A percentile compares a stretch with the other conserved stretches of the same genome.
These are phyloP conservation scores for Poecile atricapillus DNA, from an alignment of 2,113 vertebrate genomes.

Conservation along the genomic window DNA sequence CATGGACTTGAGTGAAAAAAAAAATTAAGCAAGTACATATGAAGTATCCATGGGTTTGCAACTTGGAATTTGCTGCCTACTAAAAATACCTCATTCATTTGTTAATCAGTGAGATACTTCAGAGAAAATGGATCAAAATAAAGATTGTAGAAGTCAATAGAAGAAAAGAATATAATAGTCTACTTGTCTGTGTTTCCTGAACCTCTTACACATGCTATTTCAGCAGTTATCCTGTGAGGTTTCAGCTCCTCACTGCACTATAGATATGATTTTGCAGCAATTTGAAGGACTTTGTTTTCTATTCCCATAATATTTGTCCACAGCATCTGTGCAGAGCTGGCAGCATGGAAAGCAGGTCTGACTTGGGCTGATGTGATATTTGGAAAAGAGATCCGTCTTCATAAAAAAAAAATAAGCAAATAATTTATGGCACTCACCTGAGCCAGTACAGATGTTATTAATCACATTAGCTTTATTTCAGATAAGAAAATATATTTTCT, in stretches of 20 bases:
- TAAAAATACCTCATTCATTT: background rate
- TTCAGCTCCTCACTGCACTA: background rate
- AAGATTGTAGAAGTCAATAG: background rate
- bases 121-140: background rate
- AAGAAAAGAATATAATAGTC: background rate
- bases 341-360: background rate
- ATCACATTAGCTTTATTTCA: constrained; percentile 19
- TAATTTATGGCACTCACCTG: background rate
- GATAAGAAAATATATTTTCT: constrained; percentile 14
- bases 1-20: background rate
- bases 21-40: background rate
- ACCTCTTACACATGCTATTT: background rate
- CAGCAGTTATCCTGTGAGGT: background rate
- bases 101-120: background rate
- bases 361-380: background rate
- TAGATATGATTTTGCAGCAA: background rate
- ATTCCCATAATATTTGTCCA: background rate
- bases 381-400: background rate
- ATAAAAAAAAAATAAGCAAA: background rate
- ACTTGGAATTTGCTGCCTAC: background rate
- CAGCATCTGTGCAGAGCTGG: background rate
- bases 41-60: background rate
- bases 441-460: constrained; percentile 38
- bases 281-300: background rate
- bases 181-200: background rate